Conservation (phyloP, 92 coral and sea anemone species). For the Palythoa grandis region DNA sequence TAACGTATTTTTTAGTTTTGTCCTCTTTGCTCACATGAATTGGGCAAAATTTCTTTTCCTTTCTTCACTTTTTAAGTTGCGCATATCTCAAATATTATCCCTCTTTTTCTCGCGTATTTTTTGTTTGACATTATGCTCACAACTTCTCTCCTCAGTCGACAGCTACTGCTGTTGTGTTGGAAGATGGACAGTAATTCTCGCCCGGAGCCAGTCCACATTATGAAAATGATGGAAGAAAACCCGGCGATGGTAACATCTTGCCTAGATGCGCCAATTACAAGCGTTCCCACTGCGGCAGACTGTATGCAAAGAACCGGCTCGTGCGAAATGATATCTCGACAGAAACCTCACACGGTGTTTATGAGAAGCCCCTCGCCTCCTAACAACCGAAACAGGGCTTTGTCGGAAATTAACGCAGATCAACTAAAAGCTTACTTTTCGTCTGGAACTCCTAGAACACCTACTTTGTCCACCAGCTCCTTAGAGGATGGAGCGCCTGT, state of each 20-base stretch:
- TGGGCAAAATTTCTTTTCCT: too few relatives aligned
- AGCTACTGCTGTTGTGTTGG: slow-evolving; percentile 29
- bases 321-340: slow-evolving; percentile 1
- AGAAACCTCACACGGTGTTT: not conserved
- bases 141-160: slow-evolving; percentile 19
- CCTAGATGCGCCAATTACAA: slow-evolving; percentile 25
- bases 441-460: slow-evolving; percentile 3
- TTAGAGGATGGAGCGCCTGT: slow-evolving; percentile 7
- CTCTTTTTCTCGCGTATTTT: not conserved
- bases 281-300: slow-evolving; percentile 36
- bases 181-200: slow-evolving; percentile 1
- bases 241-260: slow-evolving; percentile 14
- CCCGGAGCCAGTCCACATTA: slow-evolving; percentile 24
- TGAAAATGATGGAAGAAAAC: slow-evolving; percentile 15
- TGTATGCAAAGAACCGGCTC: not conserved
- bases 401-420: slow-evolving; percentile 12
- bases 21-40: too few relatives aligned
- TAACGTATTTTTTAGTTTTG: too few relatives aligned
- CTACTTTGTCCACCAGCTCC: not conserved
- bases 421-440: not conserved
- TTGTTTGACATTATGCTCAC: not conserved
- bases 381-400: slow-evolving; percentile 6
- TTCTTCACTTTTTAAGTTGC: too few relatives aligned
- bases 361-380: slow-evolving; percentile 1
- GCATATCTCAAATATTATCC: too few relatives aligned